Conservation (phyloP, 2,113 vertebrate species). For the Amphiprion ocellaris region DNA sequence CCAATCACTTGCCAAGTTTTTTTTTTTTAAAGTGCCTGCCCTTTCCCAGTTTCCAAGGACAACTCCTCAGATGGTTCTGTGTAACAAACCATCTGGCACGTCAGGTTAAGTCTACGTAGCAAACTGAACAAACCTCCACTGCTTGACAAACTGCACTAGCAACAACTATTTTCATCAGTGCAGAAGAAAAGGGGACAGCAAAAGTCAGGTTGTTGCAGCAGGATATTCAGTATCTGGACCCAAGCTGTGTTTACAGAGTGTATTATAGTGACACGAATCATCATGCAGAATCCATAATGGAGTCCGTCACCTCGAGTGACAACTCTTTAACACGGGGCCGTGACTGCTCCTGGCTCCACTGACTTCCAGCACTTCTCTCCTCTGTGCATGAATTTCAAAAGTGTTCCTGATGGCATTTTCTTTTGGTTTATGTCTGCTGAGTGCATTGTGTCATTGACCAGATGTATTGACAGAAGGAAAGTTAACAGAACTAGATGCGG, state of each 20-base stretch:
- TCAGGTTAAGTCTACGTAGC: not conserved
- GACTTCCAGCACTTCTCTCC: constrained; percentile 18
- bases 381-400: constrained; percentile 5
- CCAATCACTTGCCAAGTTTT: too few species aligned
- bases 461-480: not conserved
- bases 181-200: not conserved
- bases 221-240: constrained; percentile 23
- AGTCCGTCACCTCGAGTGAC: constrained; percentile 44
- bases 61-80: too few species aligned
- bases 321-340: constrained; percentile 52
- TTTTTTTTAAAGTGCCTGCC: too few species aligned
- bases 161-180: constrained; percentile 14
- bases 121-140: constrained; percentile 1
- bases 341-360: constrained; percentile 29
- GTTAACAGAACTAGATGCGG: constrained; percentile 7
- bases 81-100: too few species aligned
- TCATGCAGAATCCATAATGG: constrained; percentile 60
- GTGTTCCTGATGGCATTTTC: constrained; percentile 15
- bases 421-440: not conserved
- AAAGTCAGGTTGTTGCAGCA: constrained; percentile 20
- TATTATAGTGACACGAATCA: constrained; percentile 60
- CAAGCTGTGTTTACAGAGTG: constrained; percentile 57
- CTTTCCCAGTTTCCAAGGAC: too few species aligned
- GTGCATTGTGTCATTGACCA: not conserved
- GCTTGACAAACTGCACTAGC: constrained; percentile 28